phyloP scores from a whole-genome alignment of 2,888 invertebrate species.

The Drosophila histrio region DNA sequence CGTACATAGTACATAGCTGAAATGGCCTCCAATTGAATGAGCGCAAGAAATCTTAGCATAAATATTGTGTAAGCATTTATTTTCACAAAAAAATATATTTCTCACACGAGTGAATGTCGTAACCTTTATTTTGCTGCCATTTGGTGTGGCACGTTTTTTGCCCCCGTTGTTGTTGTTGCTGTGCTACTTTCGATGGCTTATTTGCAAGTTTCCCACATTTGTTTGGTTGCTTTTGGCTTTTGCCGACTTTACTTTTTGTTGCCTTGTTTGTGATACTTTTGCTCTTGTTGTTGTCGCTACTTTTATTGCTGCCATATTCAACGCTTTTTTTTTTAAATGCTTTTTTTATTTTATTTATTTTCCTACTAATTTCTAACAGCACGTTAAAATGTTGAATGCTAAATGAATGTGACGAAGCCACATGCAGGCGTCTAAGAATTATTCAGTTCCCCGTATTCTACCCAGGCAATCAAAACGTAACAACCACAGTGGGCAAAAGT shows the following conservation, averaged over 20 bases:
- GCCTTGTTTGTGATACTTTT: slow-evolving; percentile 23
- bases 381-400: slow-evolving; percentile 54
- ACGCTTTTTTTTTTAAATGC: slow-evolving; percentile 37
- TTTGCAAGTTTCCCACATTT: slow-evolving; percentile 67
- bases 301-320: slow-evolving; percentile 61
- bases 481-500: slow-evolving; percentile 28
- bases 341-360: slow-evolving; percentile 24
- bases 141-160: slow-evolving; percentile 36
- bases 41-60: slow-evolving; percentile 13
- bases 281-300: slow-evolving; percentile 17
- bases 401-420: slow-evolving; percentile 67
- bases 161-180: slow-evolving; percentile 18
- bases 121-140: slow-evolving; percentile 44
- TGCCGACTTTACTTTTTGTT: slow-evolving; percentile 38
- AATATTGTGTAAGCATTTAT: slow-evolving; percentile 39
- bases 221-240: slow-evolving; percentile 37
- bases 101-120: slow-evolving; percentile 37
- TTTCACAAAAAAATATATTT: slow-evolving; percentile 38
- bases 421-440: slow-evolving; percentile 52
- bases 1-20: background rate
- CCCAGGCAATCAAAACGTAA: slow-evolving; percentile 18
- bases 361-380: slow-evolving; percentile 62
- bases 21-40: slow-evolving; percentile 9
- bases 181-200: slow-evolving; percentile 60
- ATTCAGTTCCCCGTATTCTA: background rate